Evolutionary conservation across 1,140 invertebrate species (phyloP).

Genomic region (Pseudomyrmex cubaensis): DNA sequence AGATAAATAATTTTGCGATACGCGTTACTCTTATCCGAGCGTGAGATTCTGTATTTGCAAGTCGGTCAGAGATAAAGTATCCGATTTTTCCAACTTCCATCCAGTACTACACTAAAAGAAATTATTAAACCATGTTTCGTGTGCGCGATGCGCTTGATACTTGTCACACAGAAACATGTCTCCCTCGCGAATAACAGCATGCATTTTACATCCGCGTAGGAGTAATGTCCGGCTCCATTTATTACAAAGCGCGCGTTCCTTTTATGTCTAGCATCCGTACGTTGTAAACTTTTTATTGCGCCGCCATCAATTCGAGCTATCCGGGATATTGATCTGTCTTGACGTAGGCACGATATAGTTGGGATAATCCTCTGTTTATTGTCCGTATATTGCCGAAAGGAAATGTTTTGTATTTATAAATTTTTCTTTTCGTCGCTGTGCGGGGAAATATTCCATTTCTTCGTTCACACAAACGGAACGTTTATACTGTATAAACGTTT

Average conservation of each 20-base stretch:
- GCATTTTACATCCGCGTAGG: constrained; percentile 16
- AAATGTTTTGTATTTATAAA: not conserved
- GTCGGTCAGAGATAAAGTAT: not conserved
- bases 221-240: constrained; percentile 22
- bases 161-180: not conserved
- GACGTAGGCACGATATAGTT: constrained; percentile 23
- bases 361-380: constrained; percentile 5
- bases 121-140: not conserved
- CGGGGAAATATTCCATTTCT: too few relatives aligned
- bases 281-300: constrained; percentile 41
- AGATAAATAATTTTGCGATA: not conserved
- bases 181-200: constrained; percentile 8
- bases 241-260: constrained; percentile 32
- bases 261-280: constrained; percentile 4
- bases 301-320: constrained; percentile 29
- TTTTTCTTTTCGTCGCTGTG: constrained; percentile 1
- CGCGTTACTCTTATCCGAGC: not conserved
- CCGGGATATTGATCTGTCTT: constrained; percentile 24
- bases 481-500: too few relatives aligned
- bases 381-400: not conserved
- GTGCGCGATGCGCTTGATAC: not conserved
- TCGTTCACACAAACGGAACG: too few relatives aligned
- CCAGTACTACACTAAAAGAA: not conserved
- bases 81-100: not conserved
- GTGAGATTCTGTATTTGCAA: not conserved